phyloP scores from a whole-genome alignment of 1,140 invertebrate species.

The Brachionus sp. region DNA sequence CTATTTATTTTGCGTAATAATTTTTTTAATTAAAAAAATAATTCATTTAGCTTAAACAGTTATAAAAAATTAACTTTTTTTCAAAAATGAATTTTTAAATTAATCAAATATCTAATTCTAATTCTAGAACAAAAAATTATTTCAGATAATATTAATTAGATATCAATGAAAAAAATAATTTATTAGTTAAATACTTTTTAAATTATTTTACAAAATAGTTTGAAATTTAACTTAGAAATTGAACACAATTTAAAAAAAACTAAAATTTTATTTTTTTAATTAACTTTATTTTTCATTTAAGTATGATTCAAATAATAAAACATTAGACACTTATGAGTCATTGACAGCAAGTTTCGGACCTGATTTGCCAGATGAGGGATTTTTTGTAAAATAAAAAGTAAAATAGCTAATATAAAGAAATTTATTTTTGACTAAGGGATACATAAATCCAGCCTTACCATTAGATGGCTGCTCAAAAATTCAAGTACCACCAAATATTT shows the following conservation, averaged over 20 bases:
- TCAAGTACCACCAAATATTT: slow-evolving; percentile 28
- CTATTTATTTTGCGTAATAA: no score
- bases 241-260: no score
- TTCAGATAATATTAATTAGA: no score
- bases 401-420: background rate
- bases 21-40: no score
- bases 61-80: no score
- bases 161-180: no score
- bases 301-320: slow-evolving; percentile 20
- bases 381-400: background rate
- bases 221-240: background rate
- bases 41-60: no score
- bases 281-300: background rate
- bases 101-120: no score
- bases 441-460: slow-evolving; percentile 3
- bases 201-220: no score
- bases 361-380: slow-evolving; percentile 22
- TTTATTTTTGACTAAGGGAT: slow-evolving; percentile 15
- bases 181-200: no score
- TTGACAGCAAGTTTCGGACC: slow-evolving; percentile 18
- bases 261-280: background rate
- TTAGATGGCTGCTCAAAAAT: slow-evolving; percentile 14
- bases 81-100: no score
- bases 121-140: no score
- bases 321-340: slow-evolving; percentile 25